Evolutionary conservation across 2,797 vertebrate genomes (phyloP), one percentile per base, ranked within the genome.

Genomic region (Phoxinus dragarum): DNA sequence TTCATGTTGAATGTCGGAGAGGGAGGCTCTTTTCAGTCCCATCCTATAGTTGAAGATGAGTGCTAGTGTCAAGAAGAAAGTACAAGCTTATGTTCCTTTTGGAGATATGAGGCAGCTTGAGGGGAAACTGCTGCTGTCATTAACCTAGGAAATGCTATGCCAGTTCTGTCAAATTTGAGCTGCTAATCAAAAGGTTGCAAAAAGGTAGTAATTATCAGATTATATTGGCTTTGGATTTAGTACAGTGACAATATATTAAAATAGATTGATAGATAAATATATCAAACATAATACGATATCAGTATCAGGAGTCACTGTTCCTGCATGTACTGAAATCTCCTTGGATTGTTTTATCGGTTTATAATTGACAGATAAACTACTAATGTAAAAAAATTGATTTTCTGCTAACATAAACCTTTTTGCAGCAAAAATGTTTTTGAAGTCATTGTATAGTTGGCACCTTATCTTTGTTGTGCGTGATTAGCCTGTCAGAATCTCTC

Each of bases 1-100:
- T 94, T 94, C 91, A 95, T 94, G 90, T 84, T 80, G 87, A 87
- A 88, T 82, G 66, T 40, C 67, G 80, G 71, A 84, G 69, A 80
- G 52, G 82, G 64, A 81, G 47, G 68, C 71, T 75, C 69, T 54
- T 79, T 19, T 81, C 36, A 42, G 68, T 86, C 88, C 89, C 88
- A 81, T 49, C 27, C 61, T 21, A 16, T 81, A 84, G 84, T 79
- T 88, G 86, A 86, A 88, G 80, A 87, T 44, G 36, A 79, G 82
- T 74, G 59, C 19, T 34, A 14, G 27, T 56, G 69, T 82, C 75
- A 77, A 76, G 66, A 84, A 34, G 49, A 83, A 76, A 34, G 77
- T 69, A 64, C 52, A 78, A 71, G 76, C 27, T 76, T 80, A 47
- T 52, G 49, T 44, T 66, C 49, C 68, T 59, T 66, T 49, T 69